phyloP scores from a whole-genome alignment of 2,113 vertebrate species.

The Ascaphus truei region DNA sequence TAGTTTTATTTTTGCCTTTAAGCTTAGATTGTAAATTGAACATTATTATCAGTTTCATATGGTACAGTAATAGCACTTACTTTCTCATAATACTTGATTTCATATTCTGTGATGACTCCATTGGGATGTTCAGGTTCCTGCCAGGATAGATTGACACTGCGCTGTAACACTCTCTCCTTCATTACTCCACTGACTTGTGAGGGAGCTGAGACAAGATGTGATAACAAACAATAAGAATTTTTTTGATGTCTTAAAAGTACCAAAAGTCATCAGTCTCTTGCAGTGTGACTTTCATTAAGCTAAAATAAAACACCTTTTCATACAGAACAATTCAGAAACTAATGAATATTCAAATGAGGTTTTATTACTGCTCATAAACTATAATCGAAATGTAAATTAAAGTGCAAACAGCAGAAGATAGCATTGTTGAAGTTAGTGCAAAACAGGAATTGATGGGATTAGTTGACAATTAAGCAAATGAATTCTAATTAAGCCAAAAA shows the following conservation, averaged over 20 bases:
- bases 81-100: conserved; percentile 99
- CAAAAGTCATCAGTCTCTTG: conserved; percentile 63
- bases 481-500: conserved; percentile 69
- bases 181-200: conserved; percentile 94
- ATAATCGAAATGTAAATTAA: conserved; percentile 79
- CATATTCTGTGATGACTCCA: conserved; percentile 97
- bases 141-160: conserved; percentile 94
- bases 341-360: conserved; percentile 79
- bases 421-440: conserved; percentile 61
- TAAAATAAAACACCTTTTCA: conserved; percentile 67
- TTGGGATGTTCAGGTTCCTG: conserved; percentile 97
- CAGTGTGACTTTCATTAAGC: conserved; percentile 64
- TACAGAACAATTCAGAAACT: conserved; percentile 55
- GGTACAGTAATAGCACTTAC: conserved; percentile 73
- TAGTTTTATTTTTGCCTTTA: no score
- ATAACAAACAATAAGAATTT: conserved; percentile 68
- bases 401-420: conserved; percentile 74
- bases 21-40: no score
- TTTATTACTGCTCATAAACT: conserved; percentile 75
- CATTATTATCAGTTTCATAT: no score
- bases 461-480: conserved; percentile 75
- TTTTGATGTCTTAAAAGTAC: conserved; percentile 60
- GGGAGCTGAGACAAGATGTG: conserved; percentile 80
- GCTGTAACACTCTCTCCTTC: conserved; percentile 91
- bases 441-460: conserved; percentile 66